phyloP scores from a whole-genome alignment of 2,113 vertebrate genomes.

The Pica pica region DNA sequence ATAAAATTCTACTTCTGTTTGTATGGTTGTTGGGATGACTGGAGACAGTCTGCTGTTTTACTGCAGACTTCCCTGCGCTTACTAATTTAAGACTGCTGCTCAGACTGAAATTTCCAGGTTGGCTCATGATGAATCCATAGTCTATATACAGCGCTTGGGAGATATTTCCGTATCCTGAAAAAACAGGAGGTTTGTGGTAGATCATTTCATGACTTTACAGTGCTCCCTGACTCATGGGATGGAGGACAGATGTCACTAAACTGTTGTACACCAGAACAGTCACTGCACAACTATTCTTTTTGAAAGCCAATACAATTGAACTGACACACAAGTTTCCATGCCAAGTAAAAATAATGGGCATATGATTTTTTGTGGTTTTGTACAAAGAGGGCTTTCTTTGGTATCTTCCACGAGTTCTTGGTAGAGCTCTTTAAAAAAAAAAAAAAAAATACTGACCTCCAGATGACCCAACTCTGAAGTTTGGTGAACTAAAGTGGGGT shows the following conservation, averaged over 20 bases:
- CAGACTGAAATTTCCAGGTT: slow-evolving; percentile 37
- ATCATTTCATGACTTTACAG: neutral
- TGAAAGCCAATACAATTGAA: neutral
- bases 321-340: neutral
- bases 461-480: neutral
- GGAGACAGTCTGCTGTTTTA: neutral
- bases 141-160: neutral
- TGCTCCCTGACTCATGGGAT: fast-evolving
- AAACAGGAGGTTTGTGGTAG: neutral
- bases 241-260: neutral
- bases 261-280: neutral
- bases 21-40: neutral
- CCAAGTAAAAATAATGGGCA: neutral
- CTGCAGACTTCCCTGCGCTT: neutral
- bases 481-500: neutral
- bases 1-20: neutral
- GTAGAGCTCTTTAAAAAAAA: neutral
- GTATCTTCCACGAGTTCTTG: neutral
- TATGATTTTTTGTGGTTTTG: neutral
- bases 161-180: slow-evolving; percentile 27
- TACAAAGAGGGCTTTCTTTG: neutral
- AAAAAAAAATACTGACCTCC: neutral
- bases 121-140: neutral
- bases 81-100: slow-evolving; percentile 29
- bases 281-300: neutral